phyloP scores from a whole-genome alignment of 2,797 vertebrate genomes.

The Hipposideros larvatus region DNA sequence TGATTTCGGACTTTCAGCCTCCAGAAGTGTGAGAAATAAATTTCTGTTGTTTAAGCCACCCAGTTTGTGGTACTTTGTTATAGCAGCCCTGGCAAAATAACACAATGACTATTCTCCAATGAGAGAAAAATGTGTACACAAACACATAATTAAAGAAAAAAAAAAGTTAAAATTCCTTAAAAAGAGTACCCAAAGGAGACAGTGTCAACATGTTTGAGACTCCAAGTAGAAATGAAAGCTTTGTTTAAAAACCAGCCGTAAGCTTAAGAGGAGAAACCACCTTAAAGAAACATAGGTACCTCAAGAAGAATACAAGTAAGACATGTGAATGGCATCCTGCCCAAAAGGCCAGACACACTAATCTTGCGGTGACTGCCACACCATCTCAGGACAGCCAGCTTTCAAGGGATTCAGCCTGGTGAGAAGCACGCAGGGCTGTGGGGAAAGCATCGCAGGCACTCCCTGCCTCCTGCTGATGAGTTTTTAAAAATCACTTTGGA shows the following conservation, averaged over 20 bases:
- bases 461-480: background rate
- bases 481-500: background rate
- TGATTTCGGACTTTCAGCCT: background rate
- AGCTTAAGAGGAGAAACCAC: background rate
- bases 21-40: background rate
- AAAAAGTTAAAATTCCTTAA: background rate
- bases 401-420: background rate
- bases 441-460: accelerated
- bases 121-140: background rate
- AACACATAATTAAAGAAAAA: background rate
- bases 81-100: background rate
- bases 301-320: background rate
- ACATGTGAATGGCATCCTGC: accelerated
- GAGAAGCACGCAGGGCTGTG: background rate
- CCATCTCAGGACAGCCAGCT: background rate
- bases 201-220: background rate
- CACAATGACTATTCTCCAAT: background rate
- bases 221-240: background rate
- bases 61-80: background rate
- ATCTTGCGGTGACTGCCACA: background rate
- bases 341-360: background rate
- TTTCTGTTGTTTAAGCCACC: background rate
- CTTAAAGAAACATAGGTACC: background rate
- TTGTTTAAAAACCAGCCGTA: background rate
- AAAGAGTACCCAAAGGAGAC: conserved; percentile 15